Evolutionary conservation across 2,113 vertebrate species (phyloP).

Genomic region (Boleophthalmus pectinirostris): DNA sequence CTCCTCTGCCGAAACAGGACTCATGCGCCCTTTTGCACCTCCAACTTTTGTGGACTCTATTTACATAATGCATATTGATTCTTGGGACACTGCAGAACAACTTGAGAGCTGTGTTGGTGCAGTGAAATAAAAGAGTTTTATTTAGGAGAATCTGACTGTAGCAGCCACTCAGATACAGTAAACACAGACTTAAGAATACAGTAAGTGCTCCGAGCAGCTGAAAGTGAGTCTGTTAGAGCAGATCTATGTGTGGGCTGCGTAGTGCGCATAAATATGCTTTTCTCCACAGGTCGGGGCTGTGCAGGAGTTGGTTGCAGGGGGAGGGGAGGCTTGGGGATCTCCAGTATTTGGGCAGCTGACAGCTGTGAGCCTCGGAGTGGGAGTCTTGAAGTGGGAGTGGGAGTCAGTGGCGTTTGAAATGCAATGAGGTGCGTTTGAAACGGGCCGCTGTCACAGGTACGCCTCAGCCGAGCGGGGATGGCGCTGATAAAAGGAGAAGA

Average conservation of each 20-base stretch:
- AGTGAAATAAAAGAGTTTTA: constrained; percentile 35
- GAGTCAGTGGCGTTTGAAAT: constrained; percentile 81
- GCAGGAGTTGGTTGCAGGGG: constrained; percentile 69
- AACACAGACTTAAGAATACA: constrained; percentile 20
- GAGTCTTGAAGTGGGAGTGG: constrained; percentile 72
- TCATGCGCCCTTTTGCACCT: constrained; percentile 44
- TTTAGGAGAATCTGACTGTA: constrained; percentile 41
- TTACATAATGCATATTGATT: constrained; percentile 57
- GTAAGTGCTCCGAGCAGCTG: constrained; percentile 42
- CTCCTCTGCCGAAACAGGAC: constrained; percentile 44
- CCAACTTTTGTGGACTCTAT: constrained; percentile 46
- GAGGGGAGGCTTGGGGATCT: constrained; percentile 63
- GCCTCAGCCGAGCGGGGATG: constrained; percentile 63
- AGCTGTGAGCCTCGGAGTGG: constrained; percentile 72
- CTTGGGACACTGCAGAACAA: constrained; percentile 31
- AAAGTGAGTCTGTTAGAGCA: constrained; percentile 61
- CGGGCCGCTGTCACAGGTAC: constrained; percentile 82
- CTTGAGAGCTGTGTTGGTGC: constrained; percentile 7
- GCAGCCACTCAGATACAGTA: constrained; percentile 24
- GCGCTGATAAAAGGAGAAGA: constrained; percentile 73
- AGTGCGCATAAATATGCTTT: constrained; percentile 78
- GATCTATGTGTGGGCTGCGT: constrained; percentile 72
- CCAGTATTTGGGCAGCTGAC: constrained; percentile 77
- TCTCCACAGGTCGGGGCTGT: constrained; percentile 63
- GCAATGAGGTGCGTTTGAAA: constrained; percentile 81